Base-by-base conservation (phyloP, 2,888 invertebrate genomes). In the Papilio demoleus region DNA sequence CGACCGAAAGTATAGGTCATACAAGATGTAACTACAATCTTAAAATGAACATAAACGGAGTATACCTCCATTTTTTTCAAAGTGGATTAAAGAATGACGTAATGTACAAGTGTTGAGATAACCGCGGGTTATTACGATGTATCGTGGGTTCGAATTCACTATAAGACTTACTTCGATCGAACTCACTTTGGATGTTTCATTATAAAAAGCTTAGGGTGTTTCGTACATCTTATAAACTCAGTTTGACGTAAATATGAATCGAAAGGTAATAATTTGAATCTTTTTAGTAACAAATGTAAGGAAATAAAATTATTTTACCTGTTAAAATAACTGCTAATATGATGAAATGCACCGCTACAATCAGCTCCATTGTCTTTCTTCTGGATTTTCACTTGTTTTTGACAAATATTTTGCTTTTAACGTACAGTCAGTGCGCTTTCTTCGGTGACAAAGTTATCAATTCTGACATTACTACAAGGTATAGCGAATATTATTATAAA, bases 371-470 rank as follows among this genome's bases (percentile, higher is more conserved):
- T 22, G 47, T 19, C 5, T 24, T 27, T 17, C 9, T 36, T 24
- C 6, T 61, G 22, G n/a, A 5, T 4, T 40, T n/a, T 6, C 19
- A 45, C 17, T 42, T 59, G 17, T 24, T 60, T 27, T 45, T 62
- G 12, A 27, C 62, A n/a, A 24, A 42, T 36, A 42, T 24, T 42
- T 61, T 61, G 42, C 9, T 61, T 27, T 6, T 5, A 12, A 36
- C n/a, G 36, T 11, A 11, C 24, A 8, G 24, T 38, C 38, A 60
- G 40, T 1, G 8, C 58, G 17, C 12, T 36, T 36, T 58, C 45
- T 47, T 38, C 24, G 17, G 53, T 34, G 50, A 36, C 87, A 83
- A 88, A 88, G 82, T 85, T 69, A 70, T 77, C 76, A 74, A 73
- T 72, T 72, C 27, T n/a, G 53, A 14, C 53, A 24, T 22, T 53